phyloP scores from a whole-genome alignment of 2,888 invertebrate species.

The Pecten maximus region DNA sequence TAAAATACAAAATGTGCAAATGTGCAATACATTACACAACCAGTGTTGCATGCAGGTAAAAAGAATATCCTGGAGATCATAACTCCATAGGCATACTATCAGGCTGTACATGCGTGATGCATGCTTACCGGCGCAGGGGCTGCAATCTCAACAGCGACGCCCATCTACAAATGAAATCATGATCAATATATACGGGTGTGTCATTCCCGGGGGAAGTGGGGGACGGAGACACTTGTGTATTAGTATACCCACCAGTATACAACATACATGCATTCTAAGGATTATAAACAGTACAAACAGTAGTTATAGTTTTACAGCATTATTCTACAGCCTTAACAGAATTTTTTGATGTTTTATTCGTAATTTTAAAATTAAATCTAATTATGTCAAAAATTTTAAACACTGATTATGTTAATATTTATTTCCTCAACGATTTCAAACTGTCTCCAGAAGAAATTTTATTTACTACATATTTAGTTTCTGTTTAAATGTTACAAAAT shows the following conservation, averaged over 20 bases:
- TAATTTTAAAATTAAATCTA: background rate
- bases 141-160: background rate
- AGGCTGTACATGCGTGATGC: conserved; percentile 22
- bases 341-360: background rate
- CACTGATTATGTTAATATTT: too few relatives aligned
- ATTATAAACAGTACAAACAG: background rate
- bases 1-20: background rate
- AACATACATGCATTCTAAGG: conserved; percentile 7
- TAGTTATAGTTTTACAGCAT: background rate
- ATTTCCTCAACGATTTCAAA: too few relatives aligned
- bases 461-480: too few relatives aligned
- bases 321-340: background rate
- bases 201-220: conserved; percentile 1
- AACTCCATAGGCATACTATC: background rate
- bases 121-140: conserved; percentile 2
- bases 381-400: background rate
- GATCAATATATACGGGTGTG: background rate
- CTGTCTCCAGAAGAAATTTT: too few relatives aligned
- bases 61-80: background rate
- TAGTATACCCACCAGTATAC: background rate
- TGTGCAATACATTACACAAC: background rate
- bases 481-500: too few relatives aligned
- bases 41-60: conserved; percentile 8
- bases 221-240: background rate
- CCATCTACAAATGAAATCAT: conserved; percentile 42